Evolutionary conservation across 2,797 vertebrate genomes (phyloP), one percentile per base, ranked within the genome.

Genomic region (Acipenser transmontanus): DNA sequence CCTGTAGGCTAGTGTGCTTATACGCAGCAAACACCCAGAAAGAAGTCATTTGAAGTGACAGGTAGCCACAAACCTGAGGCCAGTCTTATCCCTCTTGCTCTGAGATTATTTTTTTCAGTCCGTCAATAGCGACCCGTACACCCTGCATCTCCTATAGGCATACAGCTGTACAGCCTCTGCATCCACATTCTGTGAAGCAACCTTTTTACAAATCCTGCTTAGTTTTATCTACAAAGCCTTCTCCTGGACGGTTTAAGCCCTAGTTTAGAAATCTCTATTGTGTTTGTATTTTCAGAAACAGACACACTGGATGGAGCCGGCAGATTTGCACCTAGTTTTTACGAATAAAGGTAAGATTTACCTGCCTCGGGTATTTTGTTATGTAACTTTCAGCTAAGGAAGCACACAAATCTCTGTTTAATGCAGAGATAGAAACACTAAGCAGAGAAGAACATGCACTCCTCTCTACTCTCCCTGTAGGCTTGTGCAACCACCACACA

Each of bases 1-100:
- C 79, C 85, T 88, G 82, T 64, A 72, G 57, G 49, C 65, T 61
- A 63, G 50, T 66, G 67, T 70, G 70, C 76, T 73, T 76, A 78
- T 69, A 72, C 69, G 77, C 74, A 72, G 66, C 67, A 74, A 72
- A 71, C 4, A 77, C 74, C 73, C 71, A 74, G 69, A 73, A 72
- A 76, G 66, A 83, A 81, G 63, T 84, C 79, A 81, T 88, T 84
- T 72, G 76, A 80, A 84, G 76, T 81, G 82, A 81, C 82, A 88
- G 80, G 77, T 75, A 81, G 75, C 68, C 75, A 51, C 60, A 73
- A 11, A 79, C 82, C 74, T 69, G 61, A 74, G 74, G 81, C 76
- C 71, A 76, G 65, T 73, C 73, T 71, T 71, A 66, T 59, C 50
- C 12, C 52, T 68, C 76, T 73, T 67, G 65, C 64, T 80, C 65